A percentile compares a stretch with the other conserved stretches of the same genome.
Evolutionary conservation across 2,888 invertebrate species (phyloP).

Genomic region (Tromatobia lineatoria): DNA sequence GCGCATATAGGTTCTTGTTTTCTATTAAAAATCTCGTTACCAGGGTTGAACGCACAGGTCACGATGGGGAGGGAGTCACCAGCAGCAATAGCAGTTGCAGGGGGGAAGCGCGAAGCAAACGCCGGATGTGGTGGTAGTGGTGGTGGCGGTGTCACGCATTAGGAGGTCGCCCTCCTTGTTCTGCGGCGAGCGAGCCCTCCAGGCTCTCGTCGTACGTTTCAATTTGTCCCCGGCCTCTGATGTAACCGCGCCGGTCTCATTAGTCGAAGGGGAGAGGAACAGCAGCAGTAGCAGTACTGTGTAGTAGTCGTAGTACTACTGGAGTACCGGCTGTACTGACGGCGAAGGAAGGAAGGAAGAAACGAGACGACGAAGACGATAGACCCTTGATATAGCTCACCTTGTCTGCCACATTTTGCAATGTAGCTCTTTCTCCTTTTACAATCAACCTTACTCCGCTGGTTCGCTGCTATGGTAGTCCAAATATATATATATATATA

Average conservation of each 20-base stretch:
- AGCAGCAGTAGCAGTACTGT: constrained; percentile 18
- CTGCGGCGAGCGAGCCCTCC: constrained; percentile 75
- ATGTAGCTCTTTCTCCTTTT: constrained; percentile 73
- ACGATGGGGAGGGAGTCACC: neutral
- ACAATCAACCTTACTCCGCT: constrained; percentile 82
- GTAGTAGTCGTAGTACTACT: constrained; percentile 52
- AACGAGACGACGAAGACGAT: constrained; percentile 55
- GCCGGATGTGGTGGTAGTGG: constrained; percentile 62
- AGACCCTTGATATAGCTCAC: constrained; percentile 56
- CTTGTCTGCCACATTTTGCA: constrained; percentile 60
- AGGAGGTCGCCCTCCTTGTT: constrained; percentile 77
- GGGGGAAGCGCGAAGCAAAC: constrained; percentile 58
- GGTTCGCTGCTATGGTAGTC: neutral
- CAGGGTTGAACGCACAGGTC: constrained; percentile 61
- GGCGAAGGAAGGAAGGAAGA: constrained; percentile 49
- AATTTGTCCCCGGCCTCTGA: constrained; percentile 84
- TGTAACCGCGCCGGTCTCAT: constrained; percentile 84
- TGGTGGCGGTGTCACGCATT: constrained; percentile 77
- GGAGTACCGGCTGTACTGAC: constrained; percentile 29
- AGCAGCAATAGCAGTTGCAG: too few relatives aligned
- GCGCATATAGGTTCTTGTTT: constrained; percentile 16
- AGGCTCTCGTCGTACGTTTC: constrained; percentile 83
- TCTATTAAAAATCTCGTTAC: constrained; percentile 69
- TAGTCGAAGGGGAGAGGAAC: constrained; percentile 76
- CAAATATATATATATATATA: constrained; percentile 24